A percentile compares a stretch with the other conserved stretches of the same genome.
phyloP scores from a whole-genome alignment of 2,113 vertebrate species.

The Himantopus leucocephalus region DNA sequence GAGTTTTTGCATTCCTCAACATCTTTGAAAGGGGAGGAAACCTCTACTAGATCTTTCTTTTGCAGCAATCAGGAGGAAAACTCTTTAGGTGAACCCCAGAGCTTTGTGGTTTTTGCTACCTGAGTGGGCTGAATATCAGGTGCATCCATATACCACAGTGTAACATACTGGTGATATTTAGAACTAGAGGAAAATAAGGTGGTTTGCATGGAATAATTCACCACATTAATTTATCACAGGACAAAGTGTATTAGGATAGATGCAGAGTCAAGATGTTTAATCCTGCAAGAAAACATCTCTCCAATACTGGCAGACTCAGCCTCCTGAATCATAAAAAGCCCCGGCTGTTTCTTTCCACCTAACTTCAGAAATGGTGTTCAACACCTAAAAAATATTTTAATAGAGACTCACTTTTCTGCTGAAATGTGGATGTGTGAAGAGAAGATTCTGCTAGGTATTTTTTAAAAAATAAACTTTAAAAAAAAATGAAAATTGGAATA shows the following conservation, averaged over 20 bases:
- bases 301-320: not conserved
- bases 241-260: not conserved
- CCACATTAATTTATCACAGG: not conserved
- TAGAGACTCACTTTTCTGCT: not conserved
- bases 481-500: not conserved
- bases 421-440: not conserved
- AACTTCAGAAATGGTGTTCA: not conserved
- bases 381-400: not conserved
- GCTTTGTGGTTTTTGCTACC: not conserved
- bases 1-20: not conserved
- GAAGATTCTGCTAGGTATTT: not conserved
- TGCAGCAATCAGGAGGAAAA: not conserved
- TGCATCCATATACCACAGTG: fast-evolving
- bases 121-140: not conserved
- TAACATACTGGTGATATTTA: not conserved
- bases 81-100: not conserved
- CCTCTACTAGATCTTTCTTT: not conserved
- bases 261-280: not conserved
- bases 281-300: not conserved
- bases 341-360: not conserved
- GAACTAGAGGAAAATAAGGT: not conserved
- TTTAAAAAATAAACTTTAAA: not conserved
- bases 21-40: not conserved
- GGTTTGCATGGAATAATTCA: not conserved
- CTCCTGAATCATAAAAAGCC: not conserved